These are phyloP conservation scores for Pseudomyrmex cubaensis DNA, from an alignment of 1,140 invertebrate species.

Conservation along the genomic window DNA sequence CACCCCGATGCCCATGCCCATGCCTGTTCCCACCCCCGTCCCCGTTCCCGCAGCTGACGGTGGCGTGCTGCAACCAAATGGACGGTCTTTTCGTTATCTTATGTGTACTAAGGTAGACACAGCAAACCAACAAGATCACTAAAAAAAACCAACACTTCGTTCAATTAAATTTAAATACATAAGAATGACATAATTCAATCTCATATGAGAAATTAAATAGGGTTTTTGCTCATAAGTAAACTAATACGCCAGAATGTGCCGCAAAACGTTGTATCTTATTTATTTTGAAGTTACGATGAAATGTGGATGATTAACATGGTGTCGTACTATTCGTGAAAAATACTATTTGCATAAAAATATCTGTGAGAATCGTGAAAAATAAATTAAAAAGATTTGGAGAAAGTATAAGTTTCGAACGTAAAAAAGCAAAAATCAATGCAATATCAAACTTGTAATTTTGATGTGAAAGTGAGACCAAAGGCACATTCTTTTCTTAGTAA, in stretches of 20 bases:
- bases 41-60: constrained; percentile 80
- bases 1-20: constrained; percentile 75
- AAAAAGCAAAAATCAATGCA: too few species aligned
- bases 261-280: not conserved
- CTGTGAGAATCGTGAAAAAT: too few species aligned
- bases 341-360: not conserved
- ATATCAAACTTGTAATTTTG: too few species aligned
- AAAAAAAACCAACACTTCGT: not conserved
- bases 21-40: constrained; percentile 79
- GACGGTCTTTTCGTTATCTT: constrained; percentile 72
- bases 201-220: too few species aligned
- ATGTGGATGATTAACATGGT: constrained; percentile 1
- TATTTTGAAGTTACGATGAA: not conserved
- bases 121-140: not conserved
- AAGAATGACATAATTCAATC: too few species aligned
- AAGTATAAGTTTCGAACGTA: too few species aligned
- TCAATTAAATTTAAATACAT: not conserved
- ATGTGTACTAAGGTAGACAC: constrained; percentile 44
- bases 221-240: too few species aligned
- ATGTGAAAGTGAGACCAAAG: too few species aligned
- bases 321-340: not conserved
- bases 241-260: too few species aligned
- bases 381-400: too few species aligned
- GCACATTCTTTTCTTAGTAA: too few species aligned
- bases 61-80: constrained; percentile 84